phyloP scores from a whole-genome alignment of 1,140 invertebrate genomes.

The Lepidurus arcticus region DNA sequence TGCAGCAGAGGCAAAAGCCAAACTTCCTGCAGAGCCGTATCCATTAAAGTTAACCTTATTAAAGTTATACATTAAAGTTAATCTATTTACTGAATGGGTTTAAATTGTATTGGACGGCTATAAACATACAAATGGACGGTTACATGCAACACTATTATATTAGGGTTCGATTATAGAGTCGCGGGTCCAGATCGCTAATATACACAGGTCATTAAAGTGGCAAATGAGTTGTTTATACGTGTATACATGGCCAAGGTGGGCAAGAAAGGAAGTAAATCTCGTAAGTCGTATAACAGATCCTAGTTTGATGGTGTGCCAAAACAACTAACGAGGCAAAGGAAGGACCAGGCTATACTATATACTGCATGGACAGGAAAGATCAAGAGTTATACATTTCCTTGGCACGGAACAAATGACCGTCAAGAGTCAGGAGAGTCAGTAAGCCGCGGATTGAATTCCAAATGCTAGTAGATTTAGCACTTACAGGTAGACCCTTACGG shows the following conservation, averaged over 20 bases:
- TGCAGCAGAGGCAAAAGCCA: too few relatives aligned
- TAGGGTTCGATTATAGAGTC: neutral
- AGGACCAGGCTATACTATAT: neutral
- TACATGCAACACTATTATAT: neutral
- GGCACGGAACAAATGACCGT: neutral
- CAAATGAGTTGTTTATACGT: neutral
- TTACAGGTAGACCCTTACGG: too few relatives aligned
- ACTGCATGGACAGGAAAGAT: neutral
- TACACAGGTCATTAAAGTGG: neutral
- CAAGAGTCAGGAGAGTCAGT: too few relatives aligned
- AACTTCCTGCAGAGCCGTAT: too few relatives aligned
- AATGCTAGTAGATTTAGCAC: too few relatives aligned
- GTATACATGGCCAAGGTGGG: neutral
- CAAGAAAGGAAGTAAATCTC: neutral
- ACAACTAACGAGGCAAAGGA: neutral
- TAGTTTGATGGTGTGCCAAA: neutral
- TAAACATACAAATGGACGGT: conserved; percentile 19
- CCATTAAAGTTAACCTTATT: too few relatives aligned
- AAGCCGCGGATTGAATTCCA: too few relatives aligned
- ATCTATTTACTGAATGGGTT: neutral
- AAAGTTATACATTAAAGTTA: too few relatives aligned
- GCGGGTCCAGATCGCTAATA: neutral
- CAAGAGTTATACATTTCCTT: neutral
- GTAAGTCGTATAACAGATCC: neutral
- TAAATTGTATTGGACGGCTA: conserved; percentile 11